Evolutionary conservation across 35 echinoderm and acorn worm species (phyloP), one percentile per base, ranked within the genome.

Genomic region (Heliocidaris tuberculata): DNA sequence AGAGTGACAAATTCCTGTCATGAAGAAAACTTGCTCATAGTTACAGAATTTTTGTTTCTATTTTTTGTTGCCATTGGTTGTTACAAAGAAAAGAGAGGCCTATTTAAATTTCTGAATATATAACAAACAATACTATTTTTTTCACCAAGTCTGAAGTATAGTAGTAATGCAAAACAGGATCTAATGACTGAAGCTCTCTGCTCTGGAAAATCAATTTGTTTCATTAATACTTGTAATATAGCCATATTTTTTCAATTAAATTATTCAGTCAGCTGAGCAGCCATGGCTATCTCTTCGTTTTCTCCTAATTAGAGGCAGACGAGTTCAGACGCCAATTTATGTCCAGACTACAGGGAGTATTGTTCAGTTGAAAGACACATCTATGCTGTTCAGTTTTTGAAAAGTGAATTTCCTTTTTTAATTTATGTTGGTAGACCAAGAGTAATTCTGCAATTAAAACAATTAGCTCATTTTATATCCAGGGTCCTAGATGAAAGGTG

Each of bases 361-460:
- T 27, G 65, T 21, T 78, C 21, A 7, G 65, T 78, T 78, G 65
- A 17, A n/a, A 78, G 65, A 78, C 21, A n/a, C 65, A n/a, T 19
- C 60, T 56, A 56, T 15, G 52, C 52, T 56, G 52, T 78, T 21
- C 27, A n/a, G 3, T 78, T 1, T 27, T 19, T 7, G 65, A 78
- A 27, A 78, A 78, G 65, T 78, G 65, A 78, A 78, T 78, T 78
- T 78, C 65, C 65, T 24, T 78, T 78, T 78, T 78, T 78, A 78
- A 78, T 78, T 78, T 78, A 78, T 29, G 65, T n/a, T 78, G 65
- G 65, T 78, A 78, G 65, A 78, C 65, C 52, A 78, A 78, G 65
- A 78, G 7, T 78, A 27, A 78, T 78, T 78, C 21, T 27, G 27
- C 19, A n/a, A 78, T 78, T 78, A 78, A 78, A 78, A 78, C 65